Evolutionary conservation across 2,888 invertebrate species (phyloP).

Genomic region (Euphydryas editha): DNA sequence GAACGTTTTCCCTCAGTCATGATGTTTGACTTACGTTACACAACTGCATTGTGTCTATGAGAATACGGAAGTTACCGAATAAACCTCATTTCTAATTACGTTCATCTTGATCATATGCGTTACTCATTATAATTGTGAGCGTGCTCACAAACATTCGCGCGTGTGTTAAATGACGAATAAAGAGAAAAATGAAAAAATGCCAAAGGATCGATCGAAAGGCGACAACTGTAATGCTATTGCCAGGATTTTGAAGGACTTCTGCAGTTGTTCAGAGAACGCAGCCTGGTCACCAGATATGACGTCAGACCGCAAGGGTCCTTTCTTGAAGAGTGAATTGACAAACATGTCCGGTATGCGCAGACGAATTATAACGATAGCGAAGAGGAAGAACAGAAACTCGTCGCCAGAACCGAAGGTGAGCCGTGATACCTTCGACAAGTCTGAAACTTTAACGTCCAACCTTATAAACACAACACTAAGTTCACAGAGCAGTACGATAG

Average conservation of each 20-base stretch:
- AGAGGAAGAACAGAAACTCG: constrained; percentile 62
- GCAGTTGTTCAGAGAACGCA: constrained; percentile 79
- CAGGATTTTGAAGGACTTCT: constrained; percentile 76
- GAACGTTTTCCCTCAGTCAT: constrained; percentile 18
- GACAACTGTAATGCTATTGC: constrained; percentile 77
- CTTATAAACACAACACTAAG: constrained; percentile 71
- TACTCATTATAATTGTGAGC: constrained; percentile 17
- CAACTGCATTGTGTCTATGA: constrained; percentile 43
- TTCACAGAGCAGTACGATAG: constrained; percentile 70
- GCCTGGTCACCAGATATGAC: constrained; percentile 81
- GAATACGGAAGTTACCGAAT: constrained; percentile 51
- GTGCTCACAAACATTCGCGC: constrained; percentile 21
- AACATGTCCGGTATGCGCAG: constrained; percentile 78
- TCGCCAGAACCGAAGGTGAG: constrained; percentile 60
- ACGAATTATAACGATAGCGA: constrained; percentile 73
- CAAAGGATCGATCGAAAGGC: constrained; percentile 63
- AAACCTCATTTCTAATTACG: constrained; percentile 50
- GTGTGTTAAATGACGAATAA: constrained; percentile 38
- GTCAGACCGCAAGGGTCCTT: constrained; percentile 68
- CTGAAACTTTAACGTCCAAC: constrained; percentile 68
- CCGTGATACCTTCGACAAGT: constrained; percentile 50
- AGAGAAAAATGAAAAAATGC: constrained; percentile 61
- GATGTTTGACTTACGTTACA: constrained; percentile 34
- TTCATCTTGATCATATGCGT: constrained; percentile 28
- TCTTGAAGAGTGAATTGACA: constrained; percentile 75